Percentiles rank a stretch among this genome's conserved stretches.
These are phyloP conservation scores for Strongylocentrotus purpuratus DNA, from an alignment of 35 echinoderm and acorn worm genomes.

Conservation along the genomic window DNA sequence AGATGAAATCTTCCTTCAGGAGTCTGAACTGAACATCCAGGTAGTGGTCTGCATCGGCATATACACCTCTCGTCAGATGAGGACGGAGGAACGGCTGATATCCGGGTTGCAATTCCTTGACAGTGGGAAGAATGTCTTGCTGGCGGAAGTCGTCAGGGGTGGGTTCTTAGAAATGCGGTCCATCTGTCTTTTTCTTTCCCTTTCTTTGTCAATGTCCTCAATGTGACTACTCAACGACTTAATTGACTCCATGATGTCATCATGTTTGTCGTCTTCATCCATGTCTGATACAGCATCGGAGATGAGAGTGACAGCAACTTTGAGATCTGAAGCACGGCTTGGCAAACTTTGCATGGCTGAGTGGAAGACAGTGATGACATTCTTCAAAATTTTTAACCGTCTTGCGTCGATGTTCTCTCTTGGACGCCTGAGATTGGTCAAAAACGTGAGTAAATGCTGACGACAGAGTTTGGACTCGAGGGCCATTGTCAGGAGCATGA, in stretches of 20 bases:
- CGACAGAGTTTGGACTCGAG: neutral
- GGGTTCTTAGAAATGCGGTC: neutral
- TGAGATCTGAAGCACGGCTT: slow-evolving; percentile 37
- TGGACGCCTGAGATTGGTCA: neutral
- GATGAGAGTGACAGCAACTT: slow-evolving; percentile 47
- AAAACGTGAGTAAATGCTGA: neutral
- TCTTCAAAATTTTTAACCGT: neutral
- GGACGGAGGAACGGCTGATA: slow-evolving; percentile 66
- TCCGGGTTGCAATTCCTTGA: slow-evolving; percentile 25
- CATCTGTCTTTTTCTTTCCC: neutral
- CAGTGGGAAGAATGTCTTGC: slow-evolving; percentile 57
- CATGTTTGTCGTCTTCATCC: neutral
- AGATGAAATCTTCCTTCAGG: slow-evolving; percentile 72
- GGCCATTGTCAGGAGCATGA: slow-evolving; percentile 11
- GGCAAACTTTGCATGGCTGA: slow-evolving; percentile 50
- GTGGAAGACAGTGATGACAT: neutral
- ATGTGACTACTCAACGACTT: neutral
- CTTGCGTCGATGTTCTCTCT: neutral
- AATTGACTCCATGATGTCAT: neutral
- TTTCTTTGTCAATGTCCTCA: slow-evolving; percentile 31
- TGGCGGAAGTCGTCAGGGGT: slow-evolving; percentile 84
- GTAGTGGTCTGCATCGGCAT: slow-evolving; percentile 59
- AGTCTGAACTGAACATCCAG: slow-evolving; percentile 76
- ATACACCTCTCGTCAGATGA: slow-evolving; percentile 58
- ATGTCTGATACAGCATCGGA: neutral